Percentiles rank a stretch among this genome's conserved stretches.
Conservation (phyloP, 35 echinoderm and acorn worm species). For the Strongylocentrotus purpuratus region DNA sequence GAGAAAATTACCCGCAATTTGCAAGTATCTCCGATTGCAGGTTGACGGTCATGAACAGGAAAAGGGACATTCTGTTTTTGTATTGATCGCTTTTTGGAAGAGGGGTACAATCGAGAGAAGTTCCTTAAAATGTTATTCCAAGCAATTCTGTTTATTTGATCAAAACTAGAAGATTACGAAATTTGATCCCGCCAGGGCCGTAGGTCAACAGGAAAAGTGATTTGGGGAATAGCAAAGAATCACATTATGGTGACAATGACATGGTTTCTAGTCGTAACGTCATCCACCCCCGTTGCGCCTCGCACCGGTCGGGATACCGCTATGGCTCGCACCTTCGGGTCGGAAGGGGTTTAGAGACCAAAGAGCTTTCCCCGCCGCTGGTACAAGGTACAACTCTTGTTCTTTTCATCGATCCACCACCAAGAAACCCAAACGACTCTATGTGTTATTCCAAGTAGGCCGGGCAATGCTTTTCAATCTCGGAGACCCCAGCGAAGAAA, state of each 20-base stretch:
- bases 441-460: constrained; percentile 1
- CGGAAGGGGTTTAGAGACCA: neutral
- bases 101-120: neutral
- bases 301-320: neutral
- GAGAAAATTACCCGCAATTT: constrained; percentile 4
- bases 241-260: constrained; percentile 10
- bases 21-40: constrained; percentile 15
- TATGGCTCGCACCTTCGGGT: neutral
- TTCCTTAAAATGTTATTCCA: constrained; percentile 29
- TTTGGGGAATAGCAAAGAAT: neutral
- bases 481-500: neutral
- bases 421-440: neutral
- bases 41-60: neutral
- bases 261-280: neutral
- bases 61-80: neutral
- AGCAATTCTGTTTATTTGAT: neutral
- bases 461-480: neutral
- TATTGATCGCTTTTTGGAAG: constrained; percentile 6
- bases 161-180: neutral
- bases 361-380: neutral
- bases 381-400: neutral
- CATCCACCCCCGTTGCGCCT: neutral
- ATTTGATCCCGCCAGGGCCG: neutral
- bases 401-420: neutral
- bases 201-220: neutral